A percentile compares a stretch with the other conserved stretches of the same genome.
Evolutionary conservation across 2,113 vertebrate species (phyloP).

Genomic region (Cheilinus undulatus): DNA sequence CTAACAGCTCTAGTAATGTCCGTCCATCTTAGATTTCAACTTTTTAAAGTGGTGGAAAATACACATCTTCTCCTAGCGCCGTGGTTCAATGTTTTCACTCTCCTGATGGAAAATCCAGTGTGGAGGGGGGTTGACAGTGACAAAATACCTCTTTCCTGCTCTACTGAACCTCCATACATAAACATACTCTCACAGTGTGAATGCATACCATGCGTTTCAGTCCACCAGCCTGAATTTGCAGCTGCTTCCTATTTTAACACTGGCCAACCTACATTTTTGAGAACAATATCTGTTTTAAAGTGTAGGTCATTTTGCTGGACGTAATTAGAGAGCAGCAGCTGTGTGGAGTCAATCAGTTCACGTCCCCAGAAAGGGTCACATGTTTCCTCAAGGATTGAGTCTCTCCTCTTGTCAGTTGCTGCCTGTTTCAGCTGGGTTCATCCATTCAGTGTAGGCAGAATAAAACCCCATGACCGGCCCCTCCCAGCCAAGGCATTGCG

Average conservation of each 20-base stretch:
- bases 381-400: constrained; percentile 41
- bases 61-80: background rate
- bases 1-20: background rate
- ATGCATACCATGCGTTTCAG: constrained; percentile 5
- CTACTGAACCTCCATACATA: constrained; percentile 11
- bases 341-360: constrained; percentile 17
- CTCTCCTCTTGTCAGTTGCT: constrained; percentile 23
- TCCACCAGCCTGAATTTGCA: background rate
- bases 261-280: background rate
- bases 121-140: constrained; percentile 12
- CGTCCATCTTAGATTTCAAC: background rate
- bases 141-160: constrained; percentile 27
- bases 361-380: constrained; percentile 48
- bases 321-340: background rate
- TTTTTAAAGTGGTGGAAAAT: too few relatives aligned
- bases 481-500: constrained; percentile 59
- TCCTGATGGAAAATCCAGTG: constrained; percentile 22
- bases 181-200: constrained; percentile 12
- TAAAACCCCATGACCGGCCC: constrained; percentile 59
- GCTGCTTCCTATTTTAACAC: background rate
- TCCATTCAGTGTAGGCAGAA: constrained; percentile 56
- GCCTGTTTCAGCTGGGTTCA: constrained; percentile 32
- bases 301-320: background rate
- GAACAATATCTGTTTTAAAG: background rate
- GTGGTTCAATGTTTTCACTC: constrained; percentile 23